These are phyloP conservation scores for Ectemnius cavifrons DNA, from an alignment of 2,888 invertebrate species.

Conservation along the genomic window DNA sequence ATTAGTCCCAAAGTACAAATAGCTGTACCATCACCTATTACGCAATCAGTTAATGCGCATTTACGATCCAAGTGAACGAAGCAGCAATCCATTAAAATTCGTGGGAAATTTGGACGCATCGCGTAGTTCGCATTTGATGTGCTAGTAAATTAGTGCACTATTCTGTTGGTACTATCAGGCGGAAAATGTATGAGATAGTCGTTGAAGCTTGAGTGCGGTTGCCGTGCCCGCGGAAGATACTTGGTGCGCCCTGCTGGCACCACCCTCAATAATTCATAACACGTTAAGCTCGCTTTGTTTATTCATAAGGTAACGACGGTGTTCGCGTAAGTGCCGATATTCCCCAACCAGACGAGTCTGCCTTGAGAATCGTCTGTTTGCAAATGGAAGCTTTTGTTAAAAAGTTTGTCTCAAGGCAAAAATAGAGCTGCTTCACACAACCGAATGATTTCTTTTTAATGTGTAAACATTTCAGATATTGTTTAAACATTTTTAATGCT, in stretches of 20 bases:
- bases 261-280: slow-evolving; percentile 47
- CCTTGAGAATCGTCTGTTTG: not conserved
- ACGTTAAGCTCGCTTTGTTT: slow-evolving; percentile 46
- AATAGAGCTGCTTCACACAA: not conserved
- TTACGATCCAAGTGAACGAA: too few species aligned
- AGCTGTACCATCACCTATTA: too few species aligned
- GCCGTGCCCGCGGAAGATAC: slow-evolving; percentile 10
- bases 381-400: not conserved
- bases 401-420: not conserved
- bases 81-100: too few species aligned
- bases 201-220: too few species aligned
- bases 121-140: not conserved
- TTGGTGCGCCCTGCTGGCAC: slow-evolving; percentile 19
- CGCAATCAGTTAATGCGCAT: too few species aligned
- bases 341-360: not conserved
- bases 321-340: slow-evolving; percentile 22
- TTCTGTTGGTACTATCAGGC: too few species aligned
- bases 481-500: too few species aligned
- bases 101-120: too few species aligned
- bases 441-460: too few species aligned
- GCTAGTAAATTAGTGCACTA: not conserved
- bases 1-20: too few species aligned
- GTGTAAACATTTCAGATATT: too few species aligned
- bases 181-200: too few species aligned
- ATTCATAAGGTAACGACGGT: slow-evolving; percentile 41